Base-by-base conservation (phyloP, 2,888 invertebrate genomes). In the Lasioglossum marginatum region DNA sequence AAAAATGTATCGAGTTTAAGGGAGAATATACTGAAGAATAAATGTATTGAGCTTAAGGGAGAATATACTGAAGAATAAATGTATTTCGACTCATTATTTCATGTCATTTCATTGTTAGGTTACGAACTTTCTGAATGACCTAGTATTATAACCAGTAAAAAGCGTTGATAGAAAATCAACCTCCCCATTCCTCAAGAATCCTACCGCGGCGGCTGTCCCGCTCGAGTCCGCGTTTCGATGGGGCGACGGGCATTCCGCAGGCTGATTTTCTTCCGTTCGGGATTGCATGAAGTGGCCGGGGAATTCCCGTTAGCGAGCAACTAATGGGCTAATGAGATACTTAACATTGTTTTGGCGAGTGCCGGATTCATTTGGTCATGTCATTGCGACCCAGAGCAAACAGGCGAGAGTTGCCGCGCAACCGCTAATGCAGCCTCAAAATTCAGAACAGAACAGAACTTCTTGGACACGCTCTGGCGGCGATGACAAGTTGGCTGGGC, bases 261-360 rank as follows among this genome's bases (percentile, higher is more conserved):
- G 45, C 12, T 57, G 57, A 75, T 60, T 60, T 74, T 27, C 27
- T 31, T 72, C 71, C 45, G 45, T 31, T 72, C 45, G n/a, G 14
- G 40, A 43, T 43, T 71, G 71, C 43, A 23, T 6, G 31, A 72
- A 45, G 16, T 71, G 19, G 16, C 43, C 27, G 14, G 19, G 10
- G 45, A 23, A 43, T 43, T 43, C 14, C 71, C 27, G 31, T 27
- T 27, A 8, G 43, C 27, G 19, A 45, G 31, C 16, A 31, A 66
- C 34, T 66, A 19, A 66, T 31, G 34, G 66, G 19, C 34, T 19
- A 34, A 66, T 37, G 66, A 66, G 34, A 34, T 19, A 66, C 66
- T 66, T 66, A 66, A 66, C 66, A 31, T 66, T 66, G 34, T 66
- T 66, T 34, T 10, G 34, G 31, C 8, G 66, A 66, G 19, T 34